Evolutionary conservation across 35 echinoderm and acorn worm species (phyloP), one percentile per base, ranked within the genome.

Genomic region (Anneissia japonica): DNA sequence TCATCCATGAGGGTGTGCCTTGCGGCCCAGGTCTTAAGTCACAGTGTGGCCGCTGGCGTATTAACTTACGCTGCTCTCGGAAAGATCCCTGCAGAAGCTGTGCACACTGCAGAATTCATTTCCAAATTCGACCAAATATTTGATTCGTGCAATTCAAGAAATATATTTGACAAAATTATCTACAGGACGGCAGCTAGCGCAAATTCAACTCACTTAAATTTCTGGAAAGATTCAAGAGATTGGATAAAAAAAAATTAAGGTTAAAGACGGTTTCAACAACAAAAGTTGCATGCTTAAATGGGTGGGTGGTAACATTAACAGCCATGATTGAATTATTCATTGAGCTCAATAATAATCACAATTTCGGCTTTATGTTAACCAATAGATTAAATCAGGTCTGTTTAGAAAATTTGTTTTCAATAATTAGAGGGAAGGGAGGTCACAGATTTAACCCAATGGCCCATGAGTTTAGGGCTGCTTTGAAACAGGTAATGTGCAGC

Each of bases 91-190:
- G 3, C 35, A 14, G 41, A 82, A 16, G 80, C 80, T 45, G 80
- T 39, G 4, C 41, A 82, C 30, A 84, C 88, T 21, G 80, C 80
- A 6, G 80, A 82, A 29, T 39, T 37, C 30, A 31, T 82, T 9
- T 35, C 41, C 13, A 82, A 45, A 14, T 37, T 82, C 14, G 80
- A 82, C 30, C n/a, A 45, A 13, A 4, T 82, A 5, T 82, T 82
- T 45, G 80, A 82, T 45, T 45, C 36, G 41, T 82, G 34, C 17
- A 82, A 35, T 21, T 5, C 30, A 5, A 16, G 34, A 13, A 81
- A 29, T 35, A 4, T 35, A 4, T 9, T 9, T n/a, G 45, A 37
- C 17, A 41, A 45, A 46, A 46, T 10, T 1, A 45, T 6, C 0
- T 39, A 39, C 10, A 82, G 29, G 14, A 6, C 19, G 30, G 4